These are phyloP conservation scores for Drosophila robusta DNA, from an alignment of 2,888 invertebrate genomes.

Conservation along the genomic window DNA sequence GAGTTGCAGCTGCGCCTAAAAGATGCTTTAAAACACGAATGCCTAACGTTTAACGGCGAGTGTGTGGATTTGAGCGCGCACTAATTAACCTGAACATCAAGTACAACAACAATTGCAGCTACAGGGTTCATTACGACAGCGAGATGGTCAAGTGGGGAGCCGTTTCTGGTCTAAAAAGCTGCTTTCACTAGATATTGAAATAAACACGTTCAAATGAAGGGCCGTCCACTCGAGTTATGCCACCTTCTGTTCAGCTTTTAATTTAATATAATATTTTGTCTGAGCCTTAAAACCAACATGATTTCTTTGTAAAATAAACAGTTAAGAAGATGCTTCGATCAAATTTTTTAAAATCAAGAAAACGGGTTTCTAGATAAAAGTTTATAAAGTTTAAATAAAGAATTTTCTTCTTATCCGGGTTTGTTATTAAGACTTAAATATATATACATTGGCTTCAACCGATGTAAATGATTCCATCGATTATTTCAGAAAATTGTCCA, in stretches of 20 bases:
- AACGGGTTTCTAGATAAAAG: neutral
- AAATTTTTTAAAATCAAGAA: too few relatives aligned
- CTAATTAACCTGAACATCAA: constrained; percentile 60
- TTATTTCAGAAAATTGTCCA: too few relatives aligned
- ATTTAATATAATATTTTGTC: neutral
- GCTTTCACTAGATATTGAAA: constrained; percentile 4
- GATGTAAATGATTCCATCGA: too few relatives aligned
- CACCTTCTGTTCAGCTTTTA: neutral
- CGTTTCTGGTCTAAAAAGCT: constrained; percentile 21
- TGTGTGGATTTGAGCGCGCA: constrained; percentile 3
- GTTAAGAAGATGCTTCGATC: neutral
- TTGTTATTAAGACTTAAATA: too few relatives aligned
- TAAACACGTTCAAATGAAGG: neutral
- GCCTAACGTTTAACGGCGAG: constrained; percentile 25
- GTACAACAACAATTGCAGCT: constrained; percentile 29
- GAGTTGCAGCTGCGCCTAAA: constrained; percentile 74
- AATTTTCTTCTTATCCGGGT: too few relatives aligned
- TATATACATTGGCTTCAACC: too few relatives aligned
- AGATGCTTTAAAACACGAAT: constrained; percentile 62
- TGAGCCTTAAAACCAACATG: too few relatives aligned
- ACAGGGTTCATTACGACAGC: constrained; percentile 47
- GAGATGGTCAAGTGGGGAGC: constrained; percentile 57
- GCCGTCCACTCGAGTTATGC: neutral
- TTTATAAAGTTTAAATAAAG: too few relatives aligned
- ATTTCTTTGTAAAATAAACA: neutral